These are phyloP conservation scores for Actenoides hombroni DNA, from an alignment of 2,113 vertebrate species.

Conservation along the genomic window DNA sequence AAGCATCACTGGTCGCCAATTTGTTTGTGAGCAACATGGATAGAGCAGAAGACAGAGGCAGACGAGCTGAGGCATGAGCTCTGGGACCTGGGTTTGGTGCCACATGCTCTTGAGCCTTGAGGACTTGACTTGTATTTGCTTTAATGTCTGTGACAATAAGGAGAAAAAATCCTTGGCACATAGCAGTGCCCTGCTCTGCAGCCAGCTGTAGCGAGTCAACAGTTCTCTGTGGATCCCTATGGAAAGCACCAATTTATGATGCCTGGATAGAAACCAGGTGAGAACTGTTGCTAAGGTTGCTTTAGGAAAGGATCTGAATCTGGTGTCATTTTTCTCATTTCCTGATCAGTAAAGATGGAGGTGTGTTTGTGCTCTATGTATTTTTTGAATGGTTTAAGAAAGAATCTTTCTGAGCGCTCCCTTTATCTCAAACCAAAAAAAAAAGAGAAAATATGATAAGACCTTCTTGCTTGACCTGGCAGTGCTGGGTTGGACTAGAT, in stretches of 20 bases:
- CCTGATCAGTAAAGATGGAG: background rate
- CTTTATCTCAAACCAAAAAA: background rate
- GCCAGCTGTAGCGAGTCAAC: background rate
- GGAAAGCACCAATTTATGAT: background rate
- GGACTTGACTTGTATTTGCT: background rate
- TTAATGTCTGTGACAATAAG: background rate
- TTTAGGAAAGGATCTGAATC: background rate
- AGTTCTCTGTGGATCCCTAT: background rate
- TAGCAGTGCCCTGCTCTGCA: background rate
- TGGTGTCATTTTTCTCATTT: background rate
- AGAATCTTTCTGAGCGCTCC: background rate
- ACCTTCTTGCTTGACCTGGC: background rate
- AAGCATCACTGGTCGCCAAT: background rate
- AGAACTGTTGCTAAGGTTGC: background rate
- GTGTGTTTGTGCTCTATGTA: background rate
- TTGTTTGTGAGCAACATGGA: background rate
- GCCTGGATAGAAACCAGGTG: background rate
- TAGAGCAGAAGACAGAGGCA: background rate
- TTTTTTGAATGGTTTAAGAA: background rate
- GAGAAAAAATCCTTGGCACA: background rate
- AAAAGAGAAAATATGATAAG: background rate
- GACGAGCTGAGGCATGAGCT: background rate
- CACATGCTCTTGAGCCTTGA: background rate
- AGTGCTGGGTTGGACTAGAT: too few species aligned
- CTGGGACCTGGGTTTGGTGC: background rate